Conservation (phyloP, 2,797 vertebrate genomes). For the Octomys mimax region DNA sequence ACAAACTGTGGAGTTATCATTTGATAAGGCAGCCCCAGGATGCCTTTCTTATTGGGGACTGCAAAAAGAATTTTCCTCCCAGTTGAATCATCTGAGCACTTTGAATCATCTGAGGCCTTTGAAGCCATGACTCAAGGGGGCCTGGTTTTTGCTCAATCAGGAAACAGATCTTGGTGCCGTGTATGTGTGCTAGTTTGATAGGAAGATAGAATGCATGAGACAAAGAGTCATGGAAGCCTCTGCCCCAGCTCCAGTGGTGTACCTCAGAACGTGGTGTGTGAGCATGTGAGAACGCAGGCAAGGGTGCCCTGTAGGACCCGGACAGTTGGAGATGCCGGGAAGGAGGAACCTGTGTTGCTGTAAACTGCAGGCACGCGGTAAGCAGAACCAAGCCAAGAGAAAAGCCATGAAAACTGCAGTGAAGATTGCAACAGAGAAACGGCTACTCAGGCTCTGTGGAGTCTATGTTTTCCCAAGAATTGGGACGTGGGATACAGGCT, state of each 20-base stretch:
- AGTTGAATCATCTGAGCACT: neutral
- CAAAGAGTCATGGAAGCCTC: neutral
- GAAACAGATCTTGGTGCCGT: neutral
- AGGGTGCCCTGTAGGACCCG: neutral
- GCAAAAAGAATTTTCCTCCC: neutral
- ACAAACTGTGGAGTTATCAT: neutral
- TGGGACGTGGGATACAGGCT: neutral
- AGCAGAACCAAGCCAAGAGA: neutral
- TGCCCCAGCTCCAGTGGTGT: neutral
- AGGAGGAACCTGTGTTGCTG: neutral
- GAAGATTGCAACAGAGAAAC: neutral
- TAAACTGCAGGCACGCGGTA: too few species aligned
- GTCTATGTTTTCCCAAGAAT: neutral
- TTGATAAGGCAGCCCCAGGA: neutral
- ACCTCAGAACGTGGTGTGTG: too few species aligned
- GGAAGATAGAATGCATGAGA: neutral
- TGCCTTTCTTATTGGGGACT: neutral
- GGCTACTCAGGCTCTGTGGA: neutral
- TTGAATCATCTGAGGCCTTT: neutral
- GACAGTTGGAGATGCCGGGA: neutral
- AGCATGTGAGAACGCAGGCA: neutral
- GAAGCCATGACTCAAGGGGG: neutral
- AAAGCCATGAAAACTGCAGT: neutral
- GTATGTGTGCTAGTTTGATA: neutral
- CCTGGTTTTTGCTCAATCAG: neutral